Conservation (phyloP, 2,888 invertebrate species). For the Drosophila borborema region DNA sequence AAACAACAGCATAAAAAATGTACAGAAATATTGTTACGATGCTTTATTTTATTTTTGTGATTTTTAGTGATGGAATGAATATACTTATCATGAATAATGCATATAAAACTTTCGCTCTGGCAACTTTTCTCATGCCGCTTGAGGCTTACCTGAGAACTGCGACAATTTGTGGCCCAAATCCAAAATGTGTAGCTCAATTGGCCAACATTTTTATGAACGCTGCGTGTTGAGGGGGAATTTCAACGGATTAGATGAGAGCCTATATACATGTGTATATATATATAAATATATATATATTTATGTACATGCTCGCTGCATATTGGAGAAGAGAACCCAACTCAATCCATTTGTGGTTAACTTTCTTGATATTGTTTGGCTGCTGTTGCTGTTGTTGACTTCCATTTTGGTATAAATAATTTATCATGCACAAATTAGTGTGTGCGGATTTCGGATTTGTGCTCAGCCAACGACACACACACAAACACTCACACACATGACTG, state of each 20-base stretch:
- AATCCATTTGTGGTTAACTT: slow-evolving; percentile 34
- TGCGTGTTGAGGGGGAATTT: slow-evolving; percentile 57
- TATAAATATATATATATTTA: not conserved
- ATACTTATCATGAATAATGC: slow-evolving; percentile 25
- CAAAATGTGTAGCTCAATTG: slow-evolving; percentile 24
- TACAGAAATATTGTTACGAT: not conserved
- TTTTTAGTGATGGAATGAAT: not conserved
- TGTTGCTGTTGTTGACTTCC: slow-evolving; percentile 50
- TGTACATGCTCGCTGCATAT: not conserved
- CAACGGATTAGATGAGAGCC: slow-evolving; percentile 48
- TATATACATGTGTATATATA: not conserved
- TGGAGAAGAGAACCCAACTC: not conserved
- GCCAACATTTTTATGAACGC: slow-evolving; percentile 49
- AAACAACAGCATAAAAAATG: not conserved
- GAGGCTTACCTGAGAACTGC: not conserved
- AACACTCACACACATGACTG: slow-evolving; percentile 52
- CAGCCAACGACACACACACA: slow-evolving; percentile 25
- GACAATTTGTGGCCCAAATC: slow-evolving; percentile 18
- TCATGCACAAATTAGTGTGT: slow-evolving; percentile 82
- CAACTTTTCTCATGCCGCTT: slow-evolving; percentile 2
- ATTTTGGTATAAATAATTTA: slow-evolving; percentile 83
- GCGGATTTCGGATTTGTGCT: slow-evolving; percentile 65
- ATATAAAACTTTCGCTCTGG: slow-evolving; percentile 24
- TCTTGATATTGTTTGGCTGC: slow-evolving; percentile 27
- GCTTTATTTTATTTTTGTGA: not conserved